Conservation (phyloP, 2,797 vertebrate species). For the Melanotaenia trifasciata region DNA sequence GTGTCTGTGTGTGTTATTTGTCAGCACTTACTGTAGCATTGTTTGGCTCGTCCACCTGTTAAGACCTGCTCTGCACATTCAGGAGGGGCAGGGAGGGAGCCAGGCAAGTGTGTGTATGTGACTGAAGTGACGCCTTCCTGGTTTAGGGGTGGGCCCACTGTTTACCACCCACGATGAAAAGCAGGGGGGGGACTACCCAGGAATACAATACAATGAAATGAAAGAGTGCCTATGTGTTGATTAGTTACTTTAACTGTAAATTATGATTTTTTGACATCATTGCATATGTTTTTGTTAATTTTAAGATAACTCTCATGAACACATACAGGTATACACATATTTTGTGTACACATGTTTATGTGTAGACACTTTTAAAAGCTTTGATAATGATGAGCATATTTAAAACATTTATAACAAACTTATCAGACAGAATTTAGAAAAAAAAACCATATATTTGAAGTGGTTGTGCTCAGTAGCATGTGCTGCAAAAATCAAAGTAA, state of each 20-base stretch:
- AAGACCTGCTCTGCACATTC: constrained; percentile 71
- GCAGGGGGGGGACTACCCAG: constrained; percentile 36
- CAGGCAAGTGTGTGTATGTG: constrained; percentile 42
- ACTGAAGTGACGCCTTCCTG: constrained; percentile 68
- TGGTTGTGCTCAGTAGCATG: not conserved
- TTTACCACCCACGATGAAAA: constrained; percentile 79
- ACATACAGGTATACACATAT: not conserved
- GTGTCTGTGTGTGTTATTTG: constrained; percentile 27
- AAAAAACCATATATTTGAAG: not conserved
- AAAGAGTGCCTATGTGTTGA: constrained; percentile 15
- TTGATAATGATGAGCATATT: not conserved
- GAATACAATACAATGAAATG: constrained; percentile 26
- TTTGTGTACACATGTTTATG: not conserved
- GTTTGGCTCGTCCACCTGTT: constrained; percentile 69
- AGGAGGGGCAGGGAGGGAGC: constrained; percentile 51
- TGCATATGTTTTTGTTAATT: not conserved
- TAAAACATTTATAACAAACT: not conserved
- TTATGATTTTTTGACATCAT: too few species aligned
- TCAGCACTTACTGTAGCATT: constrained; percentile 49
- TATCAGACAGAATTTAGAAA: not conserved
- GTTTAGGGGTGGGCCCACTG: constrained; percentile 42
- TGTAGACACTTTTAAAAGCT: not conserved
- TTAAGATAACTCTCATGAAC: not conserved
- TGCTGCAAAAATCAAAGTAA: constrained; percentile 14
- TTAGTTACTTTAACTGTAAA: not conserved